Evolutionary conservation across 2,113 vertebrate species (phyloP).

Genomic region (Empidonax traillii): DNA sequence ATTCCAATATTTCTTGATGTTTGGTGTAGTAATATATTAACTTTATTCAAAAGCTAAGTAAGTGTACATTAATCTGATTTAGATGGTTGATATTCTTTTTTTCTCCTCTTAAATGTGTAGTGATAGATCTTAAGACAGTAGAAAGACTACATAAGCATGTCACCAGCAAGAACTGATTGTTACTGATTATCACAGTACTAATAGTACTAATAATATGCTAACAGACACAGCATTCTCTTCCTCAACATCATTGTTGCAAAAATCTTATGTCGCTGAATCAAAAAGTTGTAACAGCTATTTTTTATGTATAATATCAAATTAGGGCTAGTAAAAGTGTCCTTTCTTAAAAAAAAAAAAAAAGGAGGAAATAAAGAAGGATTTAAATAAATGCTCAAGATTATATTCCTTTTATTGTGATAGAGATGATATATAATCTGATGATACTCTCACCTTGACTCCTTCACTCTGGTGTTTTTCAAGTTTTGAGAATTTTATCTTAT

Average conservation of each 20-base stretch:
- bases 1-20: neutral
- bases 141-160: neutral
- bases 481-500: slow-evolving; percentile 51
- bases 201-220: neutral
- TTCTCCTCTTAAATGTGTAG: neutral
- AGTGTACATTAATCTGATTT: neutral
- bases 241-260: neutral
- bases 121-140: neutral
- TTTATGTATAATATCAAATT: neutral
- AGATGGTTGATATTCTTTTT: neutral
- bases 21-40: neutral
- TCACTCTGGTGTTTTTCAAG: slow-evolving; percentile 28
- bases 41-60: neutral
- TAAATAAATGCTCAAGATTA: neutral
- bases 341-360: neutral
- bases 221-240: neutral
- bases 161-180: neutral
- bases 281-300: neutral
- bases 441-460: slow-evolving; percentile 48
- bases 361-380: neutral
- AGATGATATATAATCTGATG: neutral
- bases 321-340: neutral
- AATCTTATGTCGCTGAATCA: neutral
- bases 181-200: neutral
- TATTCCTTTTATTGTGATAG: neutral